Evolutionary conservation across 2,113 vertebrate species (phyloP).

Genomic region (Grammomys dolichurus): DNA sequence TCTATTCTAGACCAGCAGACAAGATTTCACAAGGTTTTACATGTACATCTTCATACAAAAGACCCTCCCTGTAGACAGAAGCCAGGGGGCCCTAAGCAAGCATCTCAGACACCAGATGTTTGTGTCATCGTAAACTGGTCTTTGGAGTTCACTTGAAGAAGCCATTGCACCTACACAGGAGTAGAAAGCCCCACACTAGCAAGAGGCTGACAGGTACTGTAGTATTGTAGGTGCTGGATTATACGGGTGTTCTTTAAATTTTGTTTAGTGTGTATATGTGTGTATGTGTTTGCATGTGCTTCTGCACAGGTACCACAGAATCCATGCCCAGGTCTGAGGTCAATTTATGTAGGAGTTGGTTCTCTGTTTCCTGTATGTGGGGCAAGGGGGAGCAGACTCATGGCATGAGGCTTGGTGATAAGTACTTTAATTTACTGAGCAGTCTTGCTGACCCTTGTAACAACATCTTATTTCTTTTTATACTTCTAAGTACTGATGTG

Average conservation of each 20-base stretch:
- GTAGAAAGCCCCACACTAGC: background rate
- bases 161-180: background rate
- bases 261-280: background rate
- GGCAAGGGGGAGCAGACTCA: background rate
- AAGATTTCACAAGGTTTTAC: background rate
- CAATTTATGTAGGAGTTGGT: background rate
- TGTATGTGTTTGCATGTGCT: background rate
- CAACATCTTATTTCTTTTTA: background rate
- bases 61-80: background rate
- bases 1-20: background rate
- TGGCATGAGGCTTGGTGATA: background rate
- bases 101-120: background rate
- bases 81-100: background rate
- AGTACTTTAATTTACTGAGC: background rate
- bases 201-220: background rate
- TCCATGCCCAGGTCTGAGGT: background rate
- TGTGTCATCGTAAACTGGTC: background rate
- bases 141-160: background rate
- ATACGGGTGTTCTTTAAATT: background rate
- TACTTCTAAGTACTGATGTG: background rate
- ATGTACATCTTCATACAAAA: background rate
- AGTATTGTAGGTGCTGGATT: background rate
- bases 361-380: background rate
- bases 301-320: background rate
- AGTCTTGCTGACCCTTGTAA: background rate